Percentiles rank a stretch among this genome's conserved stretches.
These are phyloP conservation scores for Euclidia mi DNA, from an alignment of 2,888 invertebrate genomes.

Conservation along the genomic window DNA sequence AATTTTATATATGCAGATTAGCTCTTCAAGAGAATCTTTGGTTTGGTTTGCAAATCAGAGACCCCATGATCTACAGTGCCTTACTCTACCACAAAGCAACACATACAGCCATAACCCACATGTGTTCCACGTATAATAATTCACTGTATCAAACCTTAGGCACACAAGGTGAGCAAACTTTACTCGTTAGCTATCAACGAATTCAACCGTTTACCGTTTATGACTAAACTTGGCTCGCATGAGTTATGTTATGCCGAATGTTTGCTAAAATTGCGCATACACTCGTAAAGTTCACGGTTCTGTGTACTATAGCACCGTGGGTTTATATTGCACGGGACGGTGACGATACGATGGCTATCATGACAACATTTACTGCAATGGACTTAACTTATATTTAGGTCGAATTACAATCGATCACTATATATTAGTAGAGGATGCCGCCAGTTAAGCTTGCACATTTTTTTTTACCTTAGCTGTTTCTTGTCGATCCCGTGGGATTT, in stretches of 20 bases:
- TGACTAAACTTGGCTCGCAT: slow-evolving; percentile 35
- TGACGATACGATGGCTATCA: neutral
- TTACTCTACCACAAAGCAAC: too few species aligned
- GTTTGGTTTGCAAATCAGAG: too few species aligned
- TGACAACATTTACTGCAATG: neutral
- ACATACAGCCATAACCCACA: too few species aligned
- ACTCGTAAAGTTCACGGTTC: slow-evolving; percentile 18
- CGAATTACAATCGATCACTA: too few species aligned
- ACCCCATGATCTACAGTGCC: too few species aligned
- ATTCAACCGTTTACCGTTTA: slow-evolving; percentile 36
- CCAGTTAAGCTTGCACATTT: too few species aligned
- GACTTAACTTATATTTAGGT: neutral
- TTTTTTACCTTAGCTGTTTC: too few species aligned
- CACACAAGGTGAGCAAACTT: slow-evolving; percentile 22
- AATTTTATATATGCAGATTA: too few species aligned
- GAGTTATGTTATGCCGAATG: slow-evolving; percentile 37
- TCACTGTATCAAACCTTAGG: slow-evolving; percentile 5
- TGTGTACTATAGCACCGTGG: neutral
- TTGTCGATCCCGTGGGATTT: too few species aligned
- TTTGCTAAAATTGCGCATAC: slow-evolving; percentile 34
- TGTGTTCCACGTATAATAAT: neutral
- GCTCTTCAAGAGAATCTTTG: too few species aligned
- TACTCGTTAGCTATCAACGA: slow-evolving; percentile 31
- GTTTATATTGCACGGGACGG: neutral
- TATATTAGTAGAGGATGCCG: too few species aligned